phyloP scores from a whole-genome alignment of 2,797 vertebrate genomes.

The Poeciliopsis infans region DNA sequence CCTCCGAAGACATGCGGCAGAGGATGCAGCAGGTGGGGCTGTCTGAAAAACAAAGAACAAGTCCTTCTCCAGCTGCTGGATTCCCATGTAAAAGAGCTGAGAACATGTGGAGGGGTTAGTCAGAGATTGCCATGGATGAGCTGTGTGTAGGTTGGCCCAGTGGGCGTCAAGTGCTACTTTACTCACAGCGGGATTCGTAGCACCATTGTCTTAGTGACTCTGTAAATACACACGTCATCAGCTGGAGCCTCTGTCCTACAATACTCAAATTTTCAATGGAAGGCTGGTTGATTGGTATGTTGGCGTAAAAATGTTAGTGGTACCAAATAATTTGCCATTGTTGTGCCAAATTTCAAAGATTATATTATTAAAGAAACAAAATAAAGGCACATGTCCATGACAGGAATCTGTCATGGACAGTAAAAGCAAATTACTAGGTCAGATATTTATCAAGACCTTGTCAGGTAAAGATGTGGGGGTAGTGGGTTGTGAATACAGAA shows the following conservation, averaged over 20 bases:
- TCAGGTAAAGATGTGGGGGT: not conserved
- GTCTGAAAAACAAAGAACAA: conserved; percentile 65
- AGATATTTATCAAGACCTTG: not conserved
- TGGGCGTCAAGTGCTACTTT: conserved; percentile 37
- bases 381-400: not conserved
- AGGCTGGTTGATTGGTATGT: not conserved
- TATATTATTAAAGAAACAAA: not conserved
- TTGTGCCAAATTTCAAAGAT: not conserved
- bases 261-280: not conserved
- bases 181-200: conserved; percentile 18
- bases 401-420: not conserved
- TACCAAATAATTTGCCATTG: not conserved
- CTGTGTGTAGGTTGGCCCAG: conserved; percentile 48
- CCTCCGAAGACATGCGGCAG: conserved; percentile 47
- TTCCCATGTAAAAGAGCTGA: conserved; percentile 52
- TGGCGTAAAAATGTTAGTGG: not conserved
- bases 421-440: not conserved
- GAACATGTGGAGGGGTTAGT: conserved; percentile 48
- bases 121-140: conserved; percentile 50
- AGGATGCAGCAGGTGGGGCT: conserved; percentile 39
- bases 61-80: conserved; percentile 60
- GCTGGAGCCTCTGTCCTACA: not conserved
- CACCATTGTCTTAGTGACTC: conserved; percentile 8
- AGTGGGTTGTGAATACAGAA: not conserved
- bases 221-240: conserved; percentile 41